phyloP scores from a whole-genome alignment of 2,113 vertebrate genomes.

The Furnarius figulus region DNA sequence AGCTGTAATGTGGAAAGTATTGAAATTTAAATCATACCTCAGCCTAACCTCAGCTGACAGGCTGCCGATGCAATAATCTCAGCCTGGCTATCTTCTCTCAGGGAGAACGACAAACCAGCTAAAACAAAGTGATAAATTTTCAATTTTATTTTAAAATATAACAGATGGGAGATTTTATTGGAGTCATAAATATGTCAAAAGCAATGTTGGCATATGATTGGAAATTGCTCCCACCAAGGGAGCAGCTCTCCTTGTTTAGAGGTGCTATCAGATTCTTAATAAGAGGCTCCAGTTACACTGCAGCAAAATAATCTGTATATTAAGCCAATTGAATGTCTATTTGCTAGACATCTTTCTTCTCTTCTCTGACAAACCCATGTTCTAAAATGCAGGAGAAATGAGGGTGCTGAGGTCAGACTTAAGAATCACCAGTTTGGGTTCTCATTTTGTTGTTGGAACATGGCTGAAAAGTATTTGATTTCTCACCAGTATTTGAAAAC shows the following conservation, averaged over 20 bases:
- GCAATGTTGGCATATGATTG: constrained; percentile 72
- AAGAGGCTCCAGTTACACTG: constrained; percentile 67
- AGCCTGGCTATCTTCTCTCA: constrained; percentile 71
- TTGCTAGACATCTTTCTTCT: constrained; percentile 60
- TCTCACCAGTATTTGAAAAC: background rate
- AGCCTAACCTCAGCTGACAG: constrained; percentile 66
- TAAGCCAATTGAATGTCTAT: constrained; percentile 77
- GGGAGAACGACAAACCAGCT: constrained; percentile 70
- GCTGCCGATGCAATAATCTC: constrained; percentile 66
- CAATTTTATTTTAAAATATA: constrained; percentile 85
- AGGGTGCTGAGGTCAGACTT: constrained; percentile 34
- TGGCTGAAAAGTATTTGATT: background rate
- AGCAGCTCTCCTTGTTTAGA: constrained; percentile 72
- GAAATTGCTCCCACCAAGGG: constrained; percentile 67
- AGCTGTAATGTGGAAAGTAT: constrained; percentile 68
- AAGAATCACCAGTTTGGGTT: background rate
- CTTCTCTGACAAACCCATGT: background rate
- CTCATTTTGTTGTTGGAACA: background rate
- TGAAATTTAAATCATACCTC: constrained; percentile 78
- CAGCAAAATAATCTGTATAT: constrained; percentile 69
- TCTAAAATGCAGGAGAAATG: constrained; percentile 47
- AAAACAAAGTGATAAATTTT: constrained; percentile 80
- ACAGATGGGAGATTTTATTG: constrained; percentile 84
- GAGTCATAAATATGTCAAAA: constrained; percentile 82
- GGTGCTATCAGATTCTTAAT: constrained; percentile 77